These are phyloP conservation scores for Aphodius granarius DNA, from an alignment of 2,888 invertebrate genomes.

Conservation along the genomic window DNA sequence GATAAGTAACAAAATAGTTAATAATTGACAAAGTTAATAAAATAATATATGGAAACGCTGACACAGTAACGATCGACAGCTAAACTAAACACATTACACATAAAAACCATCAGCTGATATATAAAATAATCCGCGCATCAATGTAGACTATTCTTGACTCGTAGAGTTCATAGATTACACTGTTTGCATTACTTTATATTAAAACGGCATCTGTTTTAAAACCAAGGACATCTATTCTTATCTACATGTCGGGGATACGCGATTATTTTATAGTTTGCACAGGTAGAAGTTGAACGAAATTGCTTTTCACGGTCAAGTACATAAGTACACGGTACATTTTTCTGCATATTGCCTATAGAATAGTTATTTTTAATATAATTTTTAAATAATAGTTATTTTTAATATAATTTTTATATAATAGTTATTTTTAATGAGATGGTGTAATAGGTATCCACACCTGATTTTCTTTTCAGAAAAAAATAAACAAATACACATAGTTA, in stretches of 20 bases:
- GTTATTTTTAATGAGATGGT: too few relatives aligned
- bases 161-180: background rate
- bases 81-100: background rate
- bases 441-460: too few relatives aligned
- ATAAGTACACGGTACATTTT: background rate
- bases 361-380: too few relatives aligned
- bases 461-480: too few relatives aligned
- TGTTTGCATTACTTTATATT: background rate
- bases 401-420: too few relatives aligned
- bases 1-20: too few relatives aligned
- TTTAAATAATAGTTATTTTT: too few relatives aligned
- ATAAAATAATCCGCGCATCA: background rate
- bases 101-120: background rate
- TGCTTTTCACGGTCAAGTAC: background rate
- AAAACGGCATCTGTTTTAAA: background rate
- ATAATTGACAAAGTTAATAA: too few relatives aligned
- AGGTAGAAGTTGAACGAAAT: background rate
- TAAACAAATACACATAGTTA: too few relatives aligned
- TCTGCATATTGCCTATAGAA: background rate
- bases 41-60: too few relatives aligned
- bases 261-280: background rate
- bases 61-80: too few relatives aligned
- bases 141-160: too few relatives aligned
- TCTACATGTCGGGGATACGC: background rate
- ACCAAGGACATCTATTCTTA: background rate